Evolutionary conservation across 1,140 invertebrate species (phyloP).

Genomic region (Solen grandis): DNA sequence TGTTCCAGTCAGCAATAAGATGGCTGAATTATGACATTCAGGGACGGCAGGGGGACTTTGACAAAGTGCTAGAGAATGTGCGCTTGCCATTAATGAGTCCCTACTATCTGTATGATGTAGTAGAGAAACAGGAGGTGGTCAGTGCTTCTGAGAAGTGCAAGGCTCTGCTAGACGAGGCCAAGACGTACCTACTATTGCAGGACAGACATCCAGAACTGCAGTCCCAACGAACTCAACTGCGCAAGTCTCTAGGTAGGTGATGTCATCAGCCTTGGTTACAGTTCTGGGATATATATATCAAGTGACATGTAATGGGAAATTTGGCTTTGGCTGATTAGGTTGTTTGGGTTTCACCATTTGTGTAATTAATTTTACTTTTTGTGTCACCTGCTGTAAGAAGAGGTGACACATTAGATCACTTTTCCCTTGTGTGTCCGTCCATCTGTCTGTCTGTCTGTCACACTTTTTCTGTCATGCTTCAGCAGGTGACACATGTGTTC

Average conservation of each 20-base stretch:
- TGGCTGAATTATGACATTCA: conserved; percentile 82
- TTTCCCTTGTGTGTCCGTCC: no score
- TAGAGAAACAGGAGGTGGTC: conserved; percentile 80
- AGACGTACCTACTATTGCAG: conserved; percentile 82
- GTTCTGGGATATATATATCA: no score
- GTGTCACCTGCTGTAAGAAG: no score
- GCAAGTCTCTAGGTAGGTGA: conserved; percentile 75
- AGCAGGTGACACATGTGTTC: no score
- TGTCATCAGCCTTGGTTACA: no score
- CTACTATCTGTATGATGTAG: conserved; percentile 83
- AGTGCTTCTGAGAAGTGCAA: conserved; percentile 74
- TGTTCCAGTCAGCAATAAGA: conserved; percentile 81
- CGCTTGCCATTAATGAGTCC: conserved; percentile 83
- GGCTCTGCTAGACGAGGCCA: conserved; percentile 82
- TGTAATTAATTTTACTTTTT: no score
- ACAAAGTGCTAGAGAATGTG: conserved; percentile 82
- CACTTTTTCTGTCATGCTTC: no score
- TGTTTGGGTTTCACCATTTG: no score
- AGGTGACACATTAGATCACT: no score
- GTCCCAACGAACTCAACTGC: conserved; percentile 77
- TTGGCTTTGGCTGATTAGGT: no score
- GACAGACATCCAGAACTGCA: conserved; percentile 81
- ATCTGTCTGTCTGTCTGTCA: no score
- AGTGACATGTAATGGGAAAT: no score
- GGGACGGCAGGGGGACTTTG: conserved; percentile 60